Conservation (phyloP, 1,140 invertebrate species). For the Colletes gigas region DNA sequence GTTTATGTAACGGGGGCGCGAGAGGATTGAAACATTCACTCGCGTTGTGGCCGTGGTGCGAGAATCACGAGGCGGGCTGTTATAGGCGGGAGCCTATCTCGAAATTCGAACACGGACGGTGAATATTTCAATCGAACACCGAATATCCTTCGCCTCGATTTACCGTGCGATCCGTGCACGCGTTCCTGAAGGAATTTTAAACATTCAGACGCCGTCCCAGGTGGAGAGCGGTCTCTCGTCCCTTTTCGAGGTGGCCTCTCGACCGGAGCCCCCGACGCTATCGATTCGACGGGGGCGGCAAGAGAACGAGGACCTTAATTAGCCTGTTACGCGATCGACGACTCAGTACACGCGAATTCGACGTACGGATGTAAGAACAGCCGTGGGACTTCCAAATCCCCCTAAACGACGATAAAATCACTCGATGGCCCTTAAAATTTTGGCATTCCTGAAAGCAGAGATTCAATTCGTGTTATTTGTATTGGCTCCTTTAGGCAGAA, state of each 20-base stretch:
- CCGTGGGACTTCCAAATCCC: no score
- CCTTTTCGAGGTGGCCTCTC: conserved; percentile 15
- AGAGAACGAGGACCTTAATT: conserved; percentile 30
- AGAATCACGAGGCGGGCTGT: conserved; percentile 3
- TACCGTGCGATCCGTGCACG: conserved; percentile 47
- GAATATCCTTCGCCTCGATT: conserved; percentile 51
- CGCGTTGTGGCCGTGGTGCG: not conserved
- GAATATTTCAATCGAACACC: conserved; percentile 52
- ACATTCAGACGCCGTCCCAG: conserved; percentile 40
- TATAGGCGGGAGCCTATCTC: conserved; percentile 17
- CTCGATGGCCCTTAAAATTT: no score
- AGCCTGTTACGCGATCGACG: conserved; percentile 41
- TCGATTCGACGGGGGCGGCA: conserved; percentile 20
- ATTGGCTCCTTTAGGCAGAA: no score
- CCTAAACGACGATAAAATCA: no score
- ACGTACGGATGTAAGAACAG: not conserved
- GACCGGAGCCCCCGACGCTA: conserved; percentile 9
- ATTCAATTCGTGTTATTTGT: no score
- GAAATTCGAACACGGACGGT: conserved; percentile 46
- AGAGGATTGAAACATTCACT: conserved; percentile 42
- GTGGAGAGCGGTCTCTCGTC: not conserved
- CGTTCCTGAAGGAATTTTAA: conserved; percentile 50
- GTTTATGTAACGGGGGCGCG: conserved; percentile 41
- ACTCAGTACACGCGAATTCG: conserved; percentile 19
- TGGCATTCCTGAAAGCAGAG: no score